These are phyloP conservation scores for Rhabdomys pumilio DNA, from an alignment of 2,797 vertebrate species.

Conservation along the genomic window DNA sequence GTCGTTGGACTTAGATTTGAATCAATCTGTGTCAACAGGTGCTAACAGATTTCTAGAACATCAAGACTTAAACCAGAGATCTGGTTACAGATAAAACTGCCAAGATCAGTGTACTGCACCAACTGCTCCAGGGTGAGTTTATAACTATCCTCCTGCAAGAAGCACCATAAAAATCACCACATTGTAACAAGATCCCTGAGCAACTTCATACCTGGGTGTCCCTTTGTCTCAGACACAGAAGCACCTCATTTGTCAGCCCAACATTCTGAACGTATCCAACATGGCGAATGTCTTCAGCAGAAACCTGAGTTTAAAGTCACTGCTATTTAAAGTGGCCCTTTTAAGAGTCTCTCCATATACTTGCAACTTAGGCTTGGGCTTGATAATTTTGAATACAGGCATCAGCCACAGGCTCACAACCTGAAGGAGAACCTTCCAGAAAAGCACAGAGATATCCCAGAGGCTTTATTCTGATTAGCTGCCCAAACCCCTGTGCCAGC, in stretches of 20 bases:
- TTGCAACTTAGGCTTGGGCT: constrained; percentile 50
- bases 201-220: neutral
- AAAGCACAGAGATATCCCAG: neutral
- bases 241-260: neutral
- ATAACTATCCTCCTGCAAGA: neutral
- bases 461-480: constrained; percentile 22
- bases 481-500: neutral
- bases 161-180: neutral
- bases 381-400: constrained; percentile 60
- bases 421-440: constrained; percentile 21
- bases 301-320: constrained; percentile 25
- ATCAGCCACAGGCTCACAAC: neutral
- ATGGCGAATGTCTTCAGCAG: neutral
- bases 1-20: constrained; percentile 53
- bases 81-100: constrained; percentile 50
- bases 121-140: neutral
- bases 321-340: constrained; percentile 65
- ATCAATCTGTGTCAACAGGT: constrained; percentile 71
- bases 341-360: constrained; percentile 28
- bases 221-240: constrained; percentile 28
- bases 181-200: neutral
- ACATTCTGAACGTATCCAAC: neutral
- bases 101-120: neutral
- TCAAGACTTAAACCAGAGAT: constrained; percentile 64
- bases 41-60: constrained; percentile 70